A percentile compares a stretch with the other conserved stretches of the same genome.
Evolutionary conservation across 2,113 vertebrate species (phyloP).

Genomic region (Gambusia affinis): DNA sequence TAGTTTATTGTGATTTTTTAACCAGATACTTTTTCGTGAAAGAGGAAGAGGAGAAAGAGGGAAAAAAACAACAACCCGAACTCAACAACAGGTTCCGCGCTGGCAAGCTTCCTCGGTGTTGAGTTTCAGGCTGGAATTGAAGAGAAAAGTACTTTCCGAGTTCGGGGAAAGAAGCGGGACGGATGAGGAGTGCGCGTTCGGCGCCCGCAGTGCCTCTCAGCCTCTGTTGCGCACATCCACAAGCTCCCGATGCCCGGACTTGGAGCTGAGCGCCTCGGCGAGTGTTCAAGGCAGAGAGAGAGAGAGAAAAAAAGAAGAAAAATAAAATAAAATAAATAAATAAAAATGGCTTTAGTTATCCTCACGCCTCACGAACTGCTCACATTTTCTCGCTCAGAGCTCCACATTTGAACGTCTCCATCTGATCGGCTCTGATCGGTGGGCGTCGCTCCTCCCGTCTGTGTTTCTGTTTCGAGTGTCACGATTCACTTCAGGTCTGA

Average conservation of each 20-base stretch:
- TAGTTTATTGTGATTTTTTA: neutral
- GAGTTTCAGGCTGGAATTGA: neutral
- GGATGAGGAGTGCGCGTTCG: conserved; percentile 16
- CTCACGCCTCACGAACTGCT: conserved; percentile 53
- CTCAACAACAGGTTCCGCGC: conserved; percentile 33
- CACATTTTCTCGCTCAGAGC: conserved; percentile 23
- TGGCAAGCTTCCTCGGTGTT: neutral
- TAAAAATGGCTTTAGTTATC: conserved; percentile 16
- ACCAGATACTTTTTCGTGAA: conserved; percentile 16
- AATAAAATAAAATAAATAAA: too few species aligned
- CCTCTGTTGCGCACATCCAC: conserved; percentile 44
- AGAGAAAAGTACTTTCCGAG: conserved; percentile 11
- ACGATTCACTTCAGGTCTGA: conserved; percentile 50
- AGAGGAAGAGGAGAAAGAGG: neutral
- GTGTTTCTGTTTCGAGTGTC: conserved; percentile 49
- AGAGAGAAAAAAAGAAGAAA: neutral
- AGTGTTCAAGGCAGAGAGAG: neutral
- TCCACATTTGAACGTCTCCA: conserved; percentile 36
- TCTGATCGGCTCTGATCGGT: conserved; percentile 35
- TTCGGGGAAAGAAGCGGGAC: neutral
- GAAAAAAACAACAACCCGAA: neutral
- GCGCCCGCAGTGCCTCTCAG: conserved; percentile 21
- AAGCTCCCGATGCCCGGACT: neutral
- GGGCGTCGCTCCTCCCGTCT: conserved; percentile 59
- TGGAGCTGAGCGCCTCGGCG: conserved; percentile 15